Evolutionary conservation across 1,140 invertebrate genomes (phyloP), one percentile per base, ranked within the genome.

Genomic region (Musca vetustissima): DNA sequence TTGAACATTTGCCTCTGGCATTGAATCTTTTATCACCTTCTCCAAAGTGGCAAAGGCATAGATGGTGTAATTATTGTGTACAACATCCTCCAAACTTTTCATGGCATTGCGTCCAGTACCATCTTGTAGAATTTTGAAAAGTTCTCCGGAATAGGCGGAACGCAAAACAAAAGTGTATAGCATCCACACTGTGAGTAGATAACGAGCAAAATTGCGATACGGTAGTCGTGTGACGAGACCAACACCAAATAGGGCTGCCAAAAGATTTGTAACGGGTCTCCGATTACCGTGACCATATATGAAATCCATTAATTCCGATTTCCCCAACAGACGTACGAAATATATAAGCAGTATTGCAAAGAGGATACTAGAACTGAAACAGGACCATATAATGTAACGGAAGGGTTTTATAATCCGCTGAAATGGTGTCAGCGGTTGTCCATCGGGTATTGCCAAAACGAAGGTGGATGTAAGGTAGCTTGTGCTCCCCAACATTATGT

Each of bases 101-200:
- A 80, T 22, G 7, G 72, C 69, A 0, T 72, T 71, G 0, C 70
- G 70, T 19, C 66, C n/a, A 4, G 73, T 70, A 2, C 68, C 73
- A 65, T 81, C 79, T 71, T 80, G 79, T 24, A 81, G 69, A 0
- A 80, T 65, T 0, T 74, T 65, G 14, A 72, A 81, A 7, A 81
- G 49, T 52, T 79, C 76, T 11, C 79, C 79, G 0, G 73, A 74
- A 59, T 80, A 81, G 14, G 76, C 79, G 28, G 73, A 73, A 0
- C 79, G 71, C n/a, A 81, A 17, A 0, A 80, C 66, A n/a, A 80
- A 57, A 2, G 75, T 75, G 25, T 74, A 69, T 0, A 80, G 32
- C 11, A 81, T 55, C 79, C 79, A 81, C 15, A 77, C 0, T 0
- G 67, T 22, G 8, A 81, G 68, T 4, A 81, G 17, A 13, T 70